Evolutionary conservation across 2,888 invertebrate genomes (phyloP), one percentile per base, ranked within the genome.

Genomic region (Caenorhabditis virilis): DNA sequence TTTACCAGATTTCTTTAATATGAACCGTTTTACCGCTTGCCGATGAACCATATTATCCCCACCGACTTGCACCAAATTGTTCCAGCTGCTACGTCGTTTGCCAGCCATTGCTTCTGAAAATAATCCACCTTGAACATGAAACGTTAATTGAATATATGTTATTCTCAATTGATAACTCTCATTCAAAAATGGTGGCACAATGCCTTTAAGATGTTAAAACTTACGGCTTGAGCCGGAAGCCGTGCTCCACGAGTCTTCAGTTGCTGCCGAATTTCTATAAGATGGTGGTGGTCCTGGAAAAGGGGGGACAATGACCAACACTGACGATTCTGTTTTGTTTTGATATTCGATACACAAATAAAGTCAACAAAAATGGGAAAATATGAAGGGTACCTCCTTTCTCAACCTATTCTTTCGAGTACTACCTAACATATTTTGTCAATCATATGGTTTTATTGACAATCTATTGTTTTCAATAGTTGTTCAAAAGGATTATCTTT

Each of bases 81-180:
- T 65, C 79, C 79, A 79, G 38, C 77, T 77, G 45, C 60, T 58
- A 13, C 74, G 57, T 18, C 77, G 60, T 42, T 76, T 68, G 18
- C 67, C 63, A 16, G 38, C 51, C 45, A 64, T 50, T 6, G 54
- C 39, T 50, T 64, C 63, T 64, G 58, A 16, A 63, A 41, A 6
- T 13, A 25, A 6, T 42, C 5, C 7, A 11, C n/a, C n/a, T n/a
- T n/a, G n/a, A n/a, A n/a, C n/a, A n/a, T n/a, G n/a, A n/a, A n/a
- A n/a, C n/a, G n/a, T n/a, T n/a, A n/a, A n/a, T n/a, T n/a, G n/a
- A n/a, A n/a, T n/a, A n/a, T n/a, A n/a, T n/a, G n/a, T n/a, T n/a
- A n/a, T n/a, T n/a, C n/a, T n/a, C n/a, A n/a, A n/a, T n/a, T n/a
- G n/a, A n/a, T n/a, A n/a, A n/a, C n/a, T n/a, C n/a, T n/a, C n/a